Evolutionary conservation across 1,140 invertebrate genomes (phyloP), one percentile per base, ranked within the genome.

Genomic region (Drosophila sulfurigaster): DNA sequence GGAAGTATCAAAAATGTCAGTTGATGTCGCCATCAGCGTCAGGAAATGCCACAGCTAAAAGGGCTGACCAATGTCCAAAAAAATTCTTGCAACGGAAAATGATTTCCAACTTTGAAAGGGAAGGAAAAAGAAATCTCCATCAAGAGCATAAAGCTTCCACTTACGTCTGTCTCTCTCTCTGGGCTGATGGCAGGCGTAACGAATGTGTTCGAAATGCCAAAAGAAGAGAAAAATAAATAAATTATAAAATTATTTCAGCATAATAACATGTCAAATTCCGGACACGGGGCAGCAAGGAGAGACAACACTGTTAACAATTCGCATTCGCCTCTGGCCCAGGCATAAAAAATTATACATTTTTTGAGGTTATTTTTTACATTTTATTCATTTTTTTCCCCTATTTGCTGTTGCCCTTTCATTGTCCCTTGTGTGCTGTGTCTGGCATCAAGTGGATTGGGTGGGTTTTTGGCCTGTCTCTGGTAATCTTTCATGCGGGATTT

Each of bases 221-320:
- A 62, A 45, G 54, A 59, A 32, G 32, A 30, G 54, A 70, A 81
- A 87, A 91, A 87, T 89, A 91, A 89, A 91, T 91, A 91, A 91
- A 91, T 91, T 91, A 89, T 91, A 91, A 91, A 91, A 91, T 83
- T 89, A 86, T 89, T 81, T 81, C 82, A 81, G 80, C 75, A 83
- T 82, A 83, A 79, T 87, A 87, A 87, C 82, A 87, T 87, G 82
- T 87, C 82, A 87, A 74, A 65, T 70, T 58, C 62, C 78, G 43
- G 45, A 65, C 73, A 69, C 67, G 56, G 7, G 67, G 77, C 66
- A 65, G 51, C 41, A 10, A 4, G 32, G 13, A 7, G 46, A 7
- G 3, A 80, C 68, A 81, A 81, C 79, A 81, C 63, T 71, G 72
- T 77, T 72, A 78, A 81, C 73, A 66, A 58, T 59, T 73, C 79